Evolutionary conservation across 1,140 invertebrate species (phyloP), one percentile per base, ranked within the genome.

Genomic region (Nylanderia fulva): DNA sequence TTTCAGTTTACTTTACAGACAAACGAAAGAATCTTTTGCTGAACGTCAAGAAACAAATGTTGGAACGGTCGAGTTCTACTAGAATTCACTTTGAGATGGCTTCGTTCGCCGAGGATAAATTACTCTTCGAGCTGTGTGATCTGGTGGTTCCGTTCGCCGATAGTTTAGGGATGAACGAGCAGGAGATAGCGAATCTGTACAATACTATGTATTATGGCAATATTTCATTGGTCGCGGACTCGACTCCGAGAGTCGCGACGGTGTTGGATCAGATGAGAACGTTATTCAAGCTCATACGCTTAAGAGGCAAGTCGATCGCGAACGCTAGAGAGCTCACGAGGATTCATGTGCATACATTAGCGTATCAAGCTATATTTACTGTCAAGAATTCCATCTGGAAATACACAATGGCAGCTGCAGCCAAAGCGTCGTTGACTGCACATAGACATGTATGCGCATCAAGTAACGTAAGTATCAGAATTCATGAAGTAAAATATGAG

Each of bases 111-210:
- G 98, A 98, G 88, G 93, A 96, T 45, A 94, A 95, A 64, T 93
- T 98, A 8, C 91, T 98, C 0, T 94, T 95, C 56, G 96, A 98
- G 48, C 93, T 98, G 0, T 95, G 96, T 0, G 94, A 97, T 21
- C 95, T 96, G 84, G 95, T 98, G 0, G 95, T 98, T 69, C 97
- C 97, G 1, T 97, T 96, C 93, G 96, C 97, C 0, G 97, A 98
- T 90, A 98, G 98, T n/a, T 94, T 98, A 8, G 98, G 98, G 0
- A 98, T 98, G 97, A 98, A 98, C 93, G 98, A 98, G 93, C 98
- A 97, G 92, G 98, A 98, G 94, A 94, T 98, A 42, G 96, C 96
- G 0, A 98, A 98, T 93, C 92, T 98, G 1, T 95, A 96, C 68
- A 97, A 96, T 91, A 95, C 97, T 0, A 91, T 97, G 63, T 94